These are phyloP conservation scores for Formica exsecta DNA, from an alignment of 1,140 invertebrate species.

Conservation along the genomic window DNA sequence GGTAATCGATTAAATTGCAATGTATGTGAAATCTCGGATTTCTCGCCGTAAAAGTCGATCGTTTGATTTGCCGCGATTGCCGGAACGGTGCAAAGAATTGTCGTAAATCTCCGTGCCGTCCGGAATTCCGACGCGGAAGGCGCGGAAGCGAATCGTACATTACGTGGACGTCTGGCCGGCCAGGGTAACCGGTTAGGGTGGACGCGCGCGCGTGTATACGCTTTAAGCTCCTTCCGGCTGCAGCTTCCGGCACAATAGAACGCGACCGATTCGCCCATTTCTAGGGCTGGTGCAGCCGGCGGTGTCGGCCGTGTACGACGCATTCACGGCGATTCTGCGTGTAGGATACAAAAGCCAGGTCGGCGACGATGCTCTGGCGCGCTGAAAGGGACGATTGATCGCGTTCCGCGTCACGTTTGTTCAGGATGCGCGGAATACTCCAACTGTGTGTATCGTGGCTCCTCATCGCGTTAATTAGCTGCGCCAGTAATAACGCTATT, in stretches of 20 bases:
- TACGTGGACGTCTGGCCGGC: conserved; percentile 41
- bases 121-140: conserved; percentile 53
- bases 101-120: conserved; percentile 29
- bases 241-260: conserved; percentile 37
- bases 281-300: conserved; percentile 9
- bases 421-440: not conserved
- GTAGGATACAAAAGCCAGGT: conserved; percentile 25
- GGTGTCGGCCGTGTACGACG: not conserved
- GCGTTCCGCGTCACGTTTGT: not conserved
- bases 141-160: conserved; percentile 56
- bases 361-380: not conserved
- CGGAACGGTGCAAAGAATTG: conserved; percentile 3
- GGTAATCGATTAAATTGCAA: not conserved
- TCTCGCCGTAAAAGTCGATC: not conserved
- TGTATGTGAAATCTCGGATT: not conserved
- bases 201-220: conserved; percentile 8
- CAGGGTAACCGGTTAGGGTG: conserved; percentile 17
- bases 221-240: conserved; percentile 58
- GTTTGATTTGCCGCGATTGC: not conserved
- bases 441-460: not conserved
- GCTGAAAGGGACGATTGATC: conserved; percentile 16
- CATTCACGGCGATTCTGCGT: not conserved
- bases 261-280: conserved; percentile 49
- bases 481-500: conserved; percentile 47
- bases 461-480: conserved; percentile 54